Evolutionary conservation across 2,797 vertebrate species (phyloP), one percentile per base, ranked within the genome.

Genomic region (Telmatherina bonti): DNA sequence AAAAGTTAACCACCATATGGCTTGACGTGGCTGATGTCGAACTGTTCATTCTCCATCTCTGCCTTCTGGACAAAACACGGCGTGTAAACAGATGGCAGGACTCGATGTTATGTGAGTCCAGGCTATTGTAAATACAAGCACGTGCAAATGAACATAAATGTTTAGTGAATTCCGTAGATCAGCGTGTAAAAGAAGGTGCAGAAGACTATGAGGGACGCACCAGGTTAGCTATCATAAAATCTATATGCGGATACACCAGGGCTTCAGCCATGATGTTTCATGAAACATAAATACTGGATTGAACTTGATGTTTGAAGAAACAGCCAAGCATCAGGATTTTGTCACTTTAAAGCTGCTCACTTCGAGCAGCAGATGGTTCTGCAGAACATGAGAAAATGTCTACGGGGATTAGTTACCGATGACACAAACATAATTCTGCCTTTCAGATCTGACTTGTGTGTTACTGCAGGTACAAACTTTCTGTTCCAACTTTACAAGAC

Each of bases 1-100:
- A 76, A 78, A 86, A 79, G 73, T 57, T 65, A 72, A 47, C 26
- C 29, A 69, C 77, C 83, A 79, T 79, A 74, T 81, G 79, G 61
- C 41, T 64, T 68, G 27, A 78, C 65, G 65, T 38, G 67, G 69
- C 67, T 81, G 31, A 72, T 53, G 72, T 49, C 27, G 65, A 74
- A 60, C 69, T 0, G 36, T 74, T 83, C 76, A 75, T 81, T 78
- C 76, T 52, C 35, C 83, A 22, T 67, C 20, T 70, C 72, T 75
- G 74, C 67, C 80, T 69, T 68, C 61, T n/a, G 65, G 85, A 60
- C 72, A 76, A 61, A 69, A 80, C 67, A 76, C 59, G 67, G 54
- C 75, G 53, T 55, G 43, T 22, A 63, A 68, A 68, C 90, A 89
- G 84, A 89, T 84, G 87, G 82, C 45, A 35, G 20, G 65, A 75